Conservation (phyloP, 2,888 invertebrate genomes). For the Noctua comes region DNA sequence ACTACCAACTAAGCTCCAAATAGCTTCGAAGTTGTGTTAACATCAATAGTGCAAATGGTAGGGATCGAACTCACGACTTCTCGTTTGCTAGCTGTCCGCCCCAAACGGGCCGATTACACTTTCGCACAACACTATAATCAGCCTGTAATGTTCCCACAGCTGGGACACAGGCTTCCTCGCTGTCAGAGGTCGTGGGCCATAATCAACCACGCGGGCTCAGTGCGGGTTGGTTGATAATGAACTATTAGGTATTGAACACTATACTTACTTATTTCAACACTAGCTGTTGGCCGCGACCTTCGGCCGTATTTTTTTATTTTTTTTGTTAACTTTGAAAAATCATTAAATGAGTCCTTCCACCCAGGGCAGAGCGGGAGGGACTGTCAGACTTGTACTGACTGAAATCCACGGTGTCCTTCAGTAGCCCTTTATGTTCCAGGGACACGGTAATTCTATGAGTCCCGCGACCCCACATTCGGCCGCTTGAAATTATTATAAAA, state of each 20-base stretch:
- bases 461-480: too few relatives aligned
- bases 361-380: too few relatives aligned
- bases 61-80: constrained; percentile 32
- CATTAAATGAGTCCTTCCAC: too few relatives aligned
- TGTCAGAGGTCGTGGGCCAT: neutral
- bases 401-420: too few relatives aligned
- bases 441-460: too few relatives aligned
- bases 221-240: neutral
- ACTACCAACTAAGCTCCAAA: constrained; percentile 10
- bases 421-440: too few relatives aligned
- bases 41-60: constrained; percentile 21
- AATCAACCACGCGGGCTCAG: neutral
- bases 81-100: constrained; percentile 12
- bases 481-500: too few relatives aligned
- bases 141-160: neutral
- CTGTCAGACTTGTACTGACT: too few relatives aligned
- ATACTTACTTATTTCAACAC: too few relatives aligned
- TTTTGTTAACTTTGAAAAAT: too few relatives aligned
- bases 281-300: too few relatives aligned
- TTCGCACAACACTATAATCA: constrained; percentile 1
- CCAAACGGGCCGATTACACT: neutral
- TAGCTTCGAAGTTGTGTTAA: constrained; percentile 11
- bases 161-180: neutral
- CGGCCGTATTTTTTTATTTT: too few relatives aligned
- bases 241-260: neutral